Evolutionary conservation across 2,797 vertebrate genomes (phyloP).

Genomic region (Ciconia nigra): DNA sequence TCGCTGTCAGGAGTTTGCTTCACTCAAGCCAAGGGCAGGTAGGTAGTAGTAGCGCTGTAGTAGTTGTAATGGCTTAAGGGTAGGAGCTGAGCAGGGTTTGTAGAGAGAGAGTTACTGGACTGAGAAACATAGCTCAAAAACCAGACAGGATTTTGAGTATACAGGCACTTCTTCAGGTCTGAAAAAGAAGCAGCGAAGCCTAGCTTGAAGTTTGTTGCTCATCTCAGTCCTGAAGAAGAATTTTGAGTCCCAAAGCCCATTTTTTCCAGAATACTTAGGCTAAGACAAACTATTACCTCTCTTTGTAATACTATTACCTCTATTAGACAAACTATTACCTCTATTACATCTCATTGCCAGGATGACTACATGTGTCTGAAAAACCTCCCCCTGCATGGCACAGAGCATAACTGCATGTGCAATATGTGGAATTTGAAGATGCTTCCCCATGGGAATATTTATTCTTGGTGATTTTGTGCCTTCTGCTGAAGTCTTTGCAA

Average conservation of each 20-base stretch:
- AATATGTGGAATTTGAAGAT: not conserved
- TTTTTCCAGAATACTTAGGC: not conserved
- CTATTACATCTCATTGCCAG: not conserved
- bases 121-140: not conserved
- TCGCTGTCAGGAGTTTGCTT: not conserved
- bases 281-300: not conserved
- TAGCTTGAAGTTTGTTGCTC: not conserved
- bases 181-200: not conserved
- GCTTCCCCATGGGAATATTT: not conserved
- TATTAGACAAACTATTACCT: not conserved
- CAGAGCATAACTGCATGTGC: not conserved
- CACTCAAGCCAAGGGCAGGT: not conserved
- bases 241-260: not conserved
- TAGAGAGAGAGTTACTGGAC: not conserved
- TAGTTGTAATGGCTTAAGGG: not conserved
- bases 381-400: not conserved
- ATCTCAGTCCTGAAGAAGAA: not conserved
- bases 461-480: not conserved
- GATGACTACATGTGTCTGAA: accelerated
- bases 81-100: not conserved
- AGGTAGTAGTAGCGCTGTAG: not conserved
- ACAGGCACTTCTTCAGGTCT: not conserved
- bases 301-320: not conserved
- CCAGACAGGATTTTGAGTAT: not conserved
- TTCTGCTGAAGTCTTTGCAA: not conserved